These are phyloP conservation scores for Dorcus hopei DNA, from an alignment of 2,888 invertebrate genomes.

Conservation along the genomic window DNA sequence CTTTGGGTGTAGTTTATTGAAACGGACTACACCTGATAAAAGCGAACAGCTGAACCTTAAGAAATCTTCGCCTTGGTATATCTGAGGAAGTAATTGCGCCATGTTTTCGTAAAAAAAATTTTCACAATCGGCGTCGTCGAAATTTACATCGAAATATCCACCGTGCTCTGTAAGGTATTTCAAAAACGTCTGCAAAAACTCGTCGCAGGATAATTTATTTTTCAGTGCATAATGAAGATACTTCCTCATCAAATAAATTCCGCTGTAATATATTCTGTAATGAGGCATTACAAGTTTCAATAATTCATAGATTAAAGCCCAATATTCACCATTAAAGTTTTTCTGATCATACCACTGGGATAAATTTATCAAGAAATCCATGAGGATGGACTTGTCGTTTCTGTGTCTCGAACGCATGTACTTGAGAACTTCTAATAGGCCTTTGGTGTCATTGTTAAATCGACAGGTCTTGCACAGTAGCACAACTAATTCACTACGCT, in stretches of 20 bases:
- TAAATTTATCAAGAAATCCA: neutral
- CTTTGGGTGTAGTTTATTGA: neutral
- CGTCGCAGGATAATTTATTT: neutral
- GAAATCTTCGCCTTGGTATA: neutral
- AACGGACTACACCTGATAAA: neutral
- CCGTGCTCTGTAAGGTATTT: neutral
- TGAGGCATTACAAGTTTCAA: neutral
- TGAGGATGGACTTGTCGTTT: constrained; percentile 4
- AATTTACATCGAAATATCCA: neutral
- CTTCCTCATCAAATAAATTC: neutral
- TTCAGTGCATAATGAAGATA: neutral
- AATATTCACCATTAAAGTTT: neutral
- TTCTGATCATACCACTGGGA: neutral
- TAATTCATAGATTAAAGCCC: neutral
- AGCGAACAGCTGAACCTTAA: neutral
- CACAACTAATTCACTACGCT: neutral
- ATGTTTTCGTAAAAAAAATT: neutral
- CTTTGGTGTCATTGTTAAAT: neutral
- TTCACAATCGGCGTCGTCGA: neutral
- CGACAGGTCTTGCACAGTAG: constrained; percentile 1
- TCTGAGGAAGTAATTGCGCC: neutral
- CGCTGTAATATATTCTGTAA: neutral
- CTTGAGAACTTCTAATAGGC: constrained; percentile 1
- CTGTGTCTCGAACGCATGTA: neutral
- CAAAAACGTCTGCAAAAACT: neutral